Conservation (phyloP, 2,797 vertebrate species). For the Xenentodon cancila region DNA sequence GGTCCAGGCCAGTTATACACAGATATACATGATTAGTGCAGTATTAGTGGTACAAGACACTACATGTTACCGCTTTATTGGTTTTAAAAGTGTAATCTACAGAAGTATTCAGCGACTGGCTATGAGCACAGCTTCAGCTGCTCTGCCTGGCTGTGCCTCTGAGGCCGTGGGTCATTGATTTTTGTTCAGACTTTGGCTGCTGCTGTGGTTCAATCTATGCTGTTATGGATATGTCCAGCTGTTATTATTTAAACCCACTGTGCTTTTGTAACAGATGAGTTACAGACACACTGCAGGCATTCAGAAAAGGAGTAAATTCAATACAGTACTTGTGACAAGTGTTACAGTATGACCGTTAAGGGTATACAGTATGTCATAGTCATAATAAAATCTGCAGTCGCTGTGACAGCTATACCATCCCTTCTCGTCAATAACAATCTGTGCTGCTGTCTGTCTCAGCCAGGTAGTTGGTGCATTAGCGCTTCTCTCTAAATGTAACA, state of each 20-base stretch:
- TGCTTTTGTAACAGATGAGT: background rate
- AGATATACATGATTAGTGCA: background rate
- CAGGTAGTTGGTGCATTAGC: background rate
- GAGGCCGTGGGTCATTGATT: conserved; percentile 9
- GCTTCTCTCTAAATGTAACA: background rate
- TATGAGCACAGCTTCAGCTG: conserved; percentile 20
- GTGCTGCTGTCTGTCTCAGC: background rate
- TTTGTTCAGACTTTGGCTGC: conserved; percentile 9
- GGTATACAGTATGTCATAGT: background rate
- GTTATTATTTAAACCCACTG: background rate
- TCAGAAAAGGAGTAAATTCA: background rate
- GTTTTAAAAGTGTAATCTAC: conserved; percentile 12
- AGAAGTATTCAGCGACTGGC: conserved; percentile 10
- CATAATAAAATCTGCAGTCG: background rate
- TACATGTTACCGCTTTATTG: conserved; percentile 4
- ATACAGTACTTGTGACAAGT: background rate
- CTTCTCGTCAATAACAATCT: background rate
- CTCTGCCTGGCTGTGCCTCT: conserved; percentile 7
- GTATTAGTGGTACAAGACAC: background rate
- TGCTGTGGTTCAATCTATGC: background rate
- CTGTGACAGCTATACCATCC: background rate
- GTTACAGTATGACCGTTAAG: background rate
- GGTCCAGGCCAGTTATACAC: background rate
- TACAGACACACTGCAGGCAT: conserved; percentile 2
- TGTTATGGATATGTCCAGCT: background rate